Base-by-base conservation (phyloP, 2,888 invertebrate genomes). In the Corythucha ciliata region DNA sequence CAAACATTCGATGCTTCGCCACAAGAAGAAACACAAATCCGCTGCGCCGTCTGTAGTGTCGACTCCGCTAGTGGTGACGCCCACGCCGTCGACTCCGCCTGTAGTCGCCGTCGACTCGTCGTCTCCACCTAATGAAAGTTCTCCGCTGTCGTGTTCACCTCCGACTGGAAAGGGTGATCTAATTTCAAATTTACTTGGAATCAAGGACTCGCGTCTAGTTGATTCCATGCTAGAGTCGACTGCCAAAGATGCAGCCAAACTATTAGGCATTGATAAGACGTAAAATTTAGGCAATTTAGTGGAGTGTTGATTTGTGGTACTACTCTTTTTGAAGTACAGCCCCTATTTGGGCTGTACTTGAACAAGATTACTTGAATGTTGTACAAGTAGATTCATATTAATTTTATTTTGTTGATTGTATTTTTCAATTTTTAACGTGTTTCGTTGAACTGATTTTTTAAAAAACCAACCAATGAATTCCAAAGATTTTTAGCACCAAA, bases 1-100 rank as follows among this genome's bases (percentile, higher is more conserved):
- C 40, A 93, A 93, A 65, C 92, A 93, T 72, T 89, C 89, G 69
- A 92, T 93, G 92, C 74, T 92, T 59, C 78, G 92, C 0, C 92
- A 93, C 67, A 77, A 89, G 61, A 90, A 91, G 72, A 92, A 91
- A 68, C 92, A 92, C 66, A 78, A 76, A 21, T 10, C 27, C 12
- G 20, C 33, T 29, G 20, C 42, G 22, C 18, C 44, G 37, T 24
- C 32, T 27, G 12, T 29, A 39, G 37, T 27, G 55, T n/a, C n/a
- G n/a, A n/a, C n/a, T n/a, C n/a, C n/a, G n/a, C n/a, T n/a, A n/a
- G n/a, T n/a, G n/a, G n/a, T n/a, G n/a, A n/a, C 36, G 21, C 24
- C 26, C 10, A 25, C 42, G 6, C 24, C 49, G 7, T 36, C 37
- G 2, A 4, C 18, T 21, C 20, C 36, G 7, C 45, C 3, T 22